Percentiles rank a stretch among this genome's conserved stretches.
Conservation (phyloP, 2,888 invertebrate species). For the Apodemia zela region DNA sequence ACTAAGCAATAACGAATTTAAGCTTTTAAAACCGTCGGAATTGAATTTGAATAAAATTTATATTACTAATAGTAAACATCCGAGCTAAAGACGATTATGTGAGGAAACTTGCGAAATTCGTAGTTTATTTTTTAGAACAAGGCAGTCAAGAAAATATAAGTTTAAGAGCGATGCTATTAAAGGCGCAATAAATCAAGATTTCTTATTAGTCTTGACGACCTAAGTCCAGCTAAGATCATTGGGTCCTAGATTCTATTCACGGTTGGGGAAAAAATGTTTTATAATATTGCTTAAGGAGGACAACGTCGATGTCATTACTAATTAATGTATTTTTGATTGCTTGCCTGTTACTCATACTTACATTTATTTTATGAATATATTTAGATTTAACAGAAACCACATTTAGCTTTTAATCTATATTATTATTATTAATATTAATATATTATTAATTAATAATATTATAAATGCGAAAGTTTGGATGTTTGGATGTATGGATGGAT, state of each 20-base stretch:
- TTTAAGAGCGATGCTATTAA: constrained; percentile 1
- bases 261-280: too few species aligned
- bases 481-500: too few species aligned
- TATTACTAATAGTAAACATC: neutral
- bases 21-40: neutral
- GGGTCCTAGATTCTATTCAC: neutral
- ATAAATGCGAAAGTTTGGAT: too few species aligned
- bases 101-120: constrained; percentile 10
- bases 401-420: too few species aligned
- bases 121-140: constrained; percentile 10
- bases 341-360: too few species aligned
- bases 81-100: neutral
- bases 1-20: neutral
- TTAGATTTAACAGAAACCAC: too few species aligned
- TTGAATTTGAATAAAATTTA: neutral
- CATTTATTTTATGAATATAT: too few species aligned
- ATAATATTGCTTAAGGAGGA: too few species aligned
- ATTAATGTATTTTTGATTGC: too few species aligned
- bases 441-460: too few species aligned
- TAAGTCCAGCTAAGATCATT: neutral
- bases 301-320: too few species aligned
- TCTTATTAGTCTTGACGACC: neutral
- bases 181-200: neutral
- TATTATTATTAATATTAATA: too few species aligned
- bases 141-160: constrained; percentile 1